Base-by-base conservation (phyloP, 2,113 vertebrate species). In the Scomber scombrus region DNA sequence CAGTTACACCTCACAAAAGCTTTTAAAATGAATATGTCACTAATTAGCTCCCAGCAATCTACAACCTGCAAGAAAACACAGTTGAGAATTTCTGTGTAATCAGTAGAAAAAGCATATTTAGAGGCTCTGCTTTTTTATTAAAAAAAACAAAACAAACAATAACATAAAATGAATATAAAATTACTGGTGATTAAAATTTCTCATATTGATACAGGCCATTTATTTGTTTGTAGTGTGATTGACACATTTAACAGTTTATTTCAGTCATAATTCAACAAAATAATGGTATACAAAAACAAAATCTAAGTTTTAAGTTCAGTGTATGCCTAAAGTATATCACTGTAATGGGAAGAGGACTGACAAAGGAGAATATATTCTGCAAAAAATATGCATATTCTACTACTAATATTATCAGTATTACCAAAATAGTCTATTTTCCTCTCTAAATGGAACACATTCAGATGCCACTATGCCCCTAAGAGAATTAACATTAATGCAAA, bases 1-100 rank as follows among this genome's bases (percentile, higher is more conserved):
- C 65, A 70, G 15, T 81, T 75, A 61, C 86, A 87, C 89, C 77
- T 81, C 51, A 81, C 65, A 18, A 79, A 81, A 77, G 26, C 46
- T 49, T 26, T 58, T 81, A 50, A 80, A 85, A 72, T 61, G 26
- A 74, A 69, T 54, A 43, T 77, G 78, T 80, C 70, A 75, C 52
- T 73, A 79, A 83, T 80, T 65, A 66, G n/a, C 58, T 79, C 40
- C 16, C 40, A 71, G 66, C 46, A 65, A 70, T 72, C 61, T 14
- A 45, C 58, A 73, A 64, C 67, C 54, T 71, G 70, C 1, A n/a
- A 60, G 51, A 71, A 52, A 80, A 49, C 40, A 56, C 66, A 34
- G 58, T 47, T 43, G 55, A 85, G 29, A 65, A 64, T 52, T 16
- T 64, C 21, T 60, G 61, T 62, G 45, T 75, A 69, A 80, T 71